Percentiles rank a stretch among this genome's conserved stretches.
phyloP scores from a whole-genome alignment of 2,797 vertebrate genomes.

The Propithecus deckenii region DNA sequence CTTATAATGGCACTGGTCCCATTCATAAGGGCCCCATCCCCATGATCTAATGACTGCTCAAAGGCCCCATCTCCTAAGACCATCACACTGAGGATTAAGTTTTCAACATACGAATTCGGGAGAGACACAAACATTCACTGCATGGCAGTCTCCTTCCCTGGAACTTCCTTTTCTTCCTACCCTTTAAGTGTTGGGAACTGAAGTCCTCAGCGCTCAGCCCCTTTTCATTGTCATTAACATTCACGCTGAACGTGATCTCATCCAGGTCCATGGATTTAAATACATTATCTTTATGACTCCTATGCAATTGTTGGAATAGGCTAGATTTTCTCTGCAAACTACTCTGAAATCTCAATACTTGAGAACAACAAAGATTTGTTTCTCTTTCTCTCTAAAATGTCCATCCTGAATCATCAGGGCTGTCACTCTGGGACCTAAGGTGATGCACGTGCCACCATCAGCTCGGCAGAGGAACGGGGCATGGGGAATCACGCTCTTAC shows the following conservation, averaged over 20 bases:
- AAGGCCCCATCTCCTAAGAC: background rate
- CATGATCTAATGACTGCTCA: background rate
- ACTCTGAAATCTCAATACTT: background rate
- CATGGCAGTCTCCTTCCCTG: background rate
- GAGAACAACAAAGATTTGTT: background rate
- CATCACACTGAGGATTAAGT: background rate
- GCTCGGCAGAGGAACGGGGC: background rate
- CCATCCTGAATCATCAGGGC: background rate
- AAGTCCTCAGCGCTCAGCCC: background rate
- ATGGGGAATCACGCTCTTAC: background rate
- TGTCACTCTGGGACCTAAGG: background rate
- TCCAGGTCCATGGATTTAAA: background rate
- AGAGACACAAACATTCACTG: background rate
- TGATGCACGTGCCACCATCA: background rate
- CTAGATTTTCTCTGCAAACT: background rate
- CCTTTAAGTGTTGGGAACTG: background rate
- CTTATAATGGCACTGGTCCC: background rate
- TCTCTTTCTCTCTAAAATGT: background rate
- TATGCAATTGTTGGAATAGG: background rate
- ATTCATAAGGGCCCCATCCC: background rate
- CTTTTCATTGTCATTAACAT: background rate
- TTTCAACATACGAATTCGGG: background rate
- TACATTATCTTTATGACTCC: background rate
- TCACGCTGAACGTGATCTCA: background rate
- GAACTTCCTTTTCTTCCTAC: background rate